phyloP scores from a whole-genome alignment of 1,140 invertebrate genomes.

The Sogatella furcifera region DNA sequence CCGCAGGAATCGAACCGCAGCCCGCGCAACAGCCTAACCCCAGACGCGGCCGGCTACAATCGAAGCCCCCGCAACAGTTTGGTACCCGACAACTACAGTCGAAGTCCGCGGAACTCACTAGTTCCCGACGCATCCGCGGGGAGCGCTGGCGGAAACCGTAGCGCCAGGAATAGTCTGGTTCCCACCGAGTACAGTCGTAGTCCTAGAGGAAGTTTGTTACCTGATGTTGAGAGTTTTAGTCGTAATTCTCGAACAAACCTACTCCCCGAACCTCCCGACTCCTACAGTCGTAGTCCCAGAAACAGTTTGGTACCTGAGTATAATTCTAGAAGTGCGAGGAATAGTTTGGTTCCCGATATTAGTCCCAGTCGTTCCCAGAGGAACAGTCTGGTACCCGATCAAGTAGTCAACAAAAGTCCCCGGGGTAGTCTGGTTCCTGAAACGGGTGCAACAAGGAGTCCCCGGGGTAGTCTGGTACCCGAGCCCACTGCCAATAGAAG shows the following conservation, averaged over 20 bases:
- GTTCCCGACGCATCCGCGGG: slow-evolving; percentile 37
- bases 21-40: slow-evolving; percentile 48
- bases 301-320: slow-evolving; percentile 47
- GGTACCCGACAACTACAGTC: slow-evolving; percentile 35
- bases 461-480: slow-evolving; percentile 45
- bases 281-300: slow-evolving; percentile 49
- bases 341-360: slow-evolving; percentile 34
- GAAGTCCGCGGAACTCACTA: slow-evolving; percentile 49
- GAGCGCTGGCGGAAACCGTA: slow-evolving; percentile 30
- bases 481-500: slow-evolving; percentile 26
- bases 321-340: slow-evolving; percentile 42
- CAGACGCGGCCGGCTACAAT: slow-evolving; percentile 25
- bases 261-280: slow-evolving; percentile 40
- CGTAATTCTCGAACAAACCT: slow-evolving; percentile 35
- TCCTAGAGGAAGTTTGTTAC: slow-evolving; percentile 32
- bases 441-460: slow-evolving; percentile 37
- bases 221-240: slow-evolving; percentile 25
- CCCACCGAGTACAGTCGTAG: slow-evolving; percentile 35
- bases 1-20: slow-evolving; percentile 36
- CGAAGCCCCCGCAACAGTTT: slow-evolving; percentile 36
- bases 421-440: slow-evolving; percentile 39
- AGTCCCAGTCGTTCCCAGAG: slow-evolving; percentile 40
- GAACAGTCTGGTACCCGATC: slow-evolving; percentile 47
- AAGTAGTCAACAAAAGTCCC: slow-evolving; percentile 38
- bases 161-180: slow-evolving; percentile 33